Percentiles rank a stretch among this genome's conserved stretches.
These are phyloP conservation scores for Atherinosoma microstoma DNA, from an alignment of 2,797 vertebrate species.

Conservation along the genomic window DNA sequence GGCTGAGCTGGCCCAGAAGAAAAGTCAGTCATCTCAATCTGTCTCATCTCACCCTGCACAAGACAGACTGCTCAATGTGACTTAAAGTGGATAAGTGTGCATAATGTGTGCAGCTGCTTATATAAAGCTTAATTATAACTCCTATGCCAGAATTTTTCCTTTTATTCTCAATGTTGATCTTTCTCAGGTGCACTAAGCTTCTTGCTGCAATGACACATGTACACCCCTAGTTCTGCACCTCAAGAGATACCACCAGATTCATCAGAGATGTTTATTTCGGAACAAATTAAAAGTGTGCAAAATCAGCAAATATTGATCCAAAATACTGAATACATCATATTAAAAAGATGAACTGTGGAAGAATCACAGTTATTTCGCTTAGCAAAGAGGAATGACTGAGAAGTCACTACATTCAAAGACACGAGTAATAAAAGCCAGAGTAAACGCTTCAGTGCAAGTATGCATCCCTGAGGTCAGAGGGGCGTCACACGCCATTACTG, in stretches of 20 bases:
- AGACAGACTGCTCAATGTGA: slow-evolving; percentile 6
- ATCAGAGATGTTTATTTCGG: slow-evolving; percentile 45
- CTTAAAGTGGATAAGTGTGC: neutral
- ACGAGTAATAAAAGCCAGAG: slow-evolving; percentile 51
- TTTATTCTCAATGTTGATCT: neutral
- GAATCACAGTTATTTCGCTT: slow-evolving; percentile 21
- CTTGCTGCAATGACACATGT: neutral
- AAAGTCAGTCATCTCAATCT: slow-evolving; percentile 78
- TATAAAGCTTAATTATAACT: neutral
- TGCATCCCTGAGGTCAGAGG: slow-evolving; percentile 33
- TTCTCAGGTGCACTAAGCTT: slow-evolving; percentile 2
- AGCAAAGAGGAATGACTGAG: slow-evolving; percentile 12
- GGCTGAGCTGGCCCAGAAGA: slow-evolving; percentile 90
- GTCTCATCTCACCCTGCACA: slow-evolving; percentile 1
- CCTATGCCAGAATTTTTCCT: neutral
- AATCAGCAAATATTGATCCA: slow-evolving; percentile 31
- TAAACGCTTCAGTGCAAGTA: slow-evolving; percentile 54
- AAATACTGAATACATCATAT: slow-evolving; percentile 1
- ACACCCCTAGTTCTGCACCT: neutral
- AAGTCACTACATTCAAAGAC: slow-evolving; percentile 45
- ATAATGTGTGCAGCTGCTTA: neutral
- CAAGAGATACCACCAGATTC: neutral
- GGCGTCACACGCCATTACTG: slow-evolving; percentile 12
- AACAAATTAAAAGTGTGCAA: slow-evolving; percentile 39
- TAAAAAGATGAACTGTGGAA: neutral